Evolutionary conservation across 2,888 invertebrate genomes (phyloP), one percentile per base, ranked within the genome.

Genomic region (Germaria angustata): DNA sequence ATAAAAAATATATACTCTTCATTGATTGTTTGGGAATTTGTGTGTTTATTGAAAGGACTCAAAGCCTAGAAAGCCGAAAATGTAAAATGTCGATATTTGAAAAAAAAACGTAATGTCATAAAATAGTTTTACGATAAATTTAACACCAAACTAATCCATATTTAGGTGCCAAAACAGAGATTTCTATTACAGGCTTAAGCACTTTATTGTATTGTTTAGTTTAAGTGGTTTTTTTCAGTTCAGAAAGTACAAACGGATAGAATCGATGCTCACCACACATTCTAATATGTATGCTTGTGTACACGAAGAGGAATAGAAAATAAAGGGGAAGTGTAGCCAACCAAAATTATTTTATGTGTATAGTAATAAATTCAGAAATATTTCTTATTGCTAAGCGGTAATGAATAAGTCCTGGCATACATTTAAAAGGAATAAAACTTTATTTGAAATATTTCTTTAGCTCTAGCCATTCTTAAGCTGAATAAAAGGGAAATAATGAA

Each of bases 91-190:
- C 34, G 46, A 51, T 44, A 59, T 17, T 15, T 61, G n/a, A 36
- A 61, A 2, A n/a, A 20, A 55, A 28, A 28, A 51, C 46, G 28
- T 32, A 75, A 57, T 75, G 75, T 53, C 78, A 71, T 79, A 79
- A 78, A 82, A 79, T 82, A 82, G 73, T 79, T 82, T 79, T 71
- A 79, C 79, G 75, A 78, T 75, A 78, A 79, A 79, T 82, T 75
- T 75, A 79, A 82, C 82, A 82, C 75, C 79, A 46, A 63, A 71
- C 65, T 75, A 75, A 82, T 79, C 75, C 82, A 79, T 79, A 59
- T 82, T 79, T 71, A 79, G 82, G 79, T 82, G 79, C 75, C 78
- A 79, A 82, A 75, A 82, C 65, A 82, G 57, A 79, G 78, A 82
- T 78, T 82, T 51, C 75, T 68, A 82, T 82, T 82, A 66, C 69